Percentiles rank a stretch among this genome's conserved stretches.
phyloP scores from a whole-genome alignment of 2,888 invertebrate genomes.

The Tetheella fluctuosa region DNA sequence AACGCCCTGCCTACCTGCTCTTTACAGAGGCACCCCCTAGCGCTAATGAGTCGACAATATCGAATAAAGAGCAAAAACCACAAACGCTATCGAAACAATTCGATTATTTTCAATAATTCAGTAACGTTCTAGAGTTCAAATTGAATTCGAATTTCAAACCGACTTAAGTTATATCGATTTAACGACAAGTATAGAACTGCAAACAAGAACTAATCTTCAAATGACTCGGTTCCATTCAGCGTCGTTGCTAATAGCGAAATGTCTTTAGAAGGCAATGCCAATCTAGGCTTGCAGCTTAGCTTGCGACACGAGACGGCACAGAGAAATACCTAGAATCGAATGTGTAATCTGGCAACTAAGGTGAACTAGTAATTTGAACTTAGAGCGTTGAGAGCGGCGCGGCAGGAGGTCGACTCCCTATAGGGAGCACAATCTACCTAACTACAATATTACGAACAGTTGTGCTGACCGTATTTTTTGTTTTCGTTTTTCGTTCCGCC shows the following conservation, averaged over 20 bases:
- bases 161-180: neutral
- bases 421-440: conserved; percentile 63
- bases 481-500: conserved; percentile 60
- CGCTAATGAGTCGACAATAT: conserved; percentile 67
- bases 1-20: conserved; percentile 62
- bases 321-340: conserved; percentile 43
- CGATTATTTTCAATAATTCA: neutral
- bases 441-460: conserved; percentile 67
- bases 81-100: conserved; percentile 18
- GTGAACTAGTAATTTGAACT: conserved; percentile 68
- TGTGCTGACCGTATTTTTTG: conserved; percentile 63
- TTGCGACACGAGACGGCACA: conserved; percentile 31
- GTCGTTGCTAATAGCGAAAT: neutral
- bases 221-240: neutral
- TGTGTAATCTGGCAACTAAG: conserved; percentile 46
- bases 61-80: conserved; percentile 24
- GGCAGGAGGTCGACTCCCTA: conserved; percentile 67
- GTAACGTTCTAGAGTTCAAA: neutral
- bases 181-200: neutral
- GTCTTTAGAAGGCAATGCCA: conserved; percentile 24
- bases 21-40: conserved; percentile 57
- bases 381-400: conserved; percentile 56
- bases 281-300: conserved; percentile 35
- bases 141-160: neutral
- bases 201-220: neutral